Percentiles rank a stretch among this genome's conserved stretches.
Evolutionary conservation across 2,888 invertebrate genomes (phyloP).

Genomic region (Agrotis clavis): DNA sequence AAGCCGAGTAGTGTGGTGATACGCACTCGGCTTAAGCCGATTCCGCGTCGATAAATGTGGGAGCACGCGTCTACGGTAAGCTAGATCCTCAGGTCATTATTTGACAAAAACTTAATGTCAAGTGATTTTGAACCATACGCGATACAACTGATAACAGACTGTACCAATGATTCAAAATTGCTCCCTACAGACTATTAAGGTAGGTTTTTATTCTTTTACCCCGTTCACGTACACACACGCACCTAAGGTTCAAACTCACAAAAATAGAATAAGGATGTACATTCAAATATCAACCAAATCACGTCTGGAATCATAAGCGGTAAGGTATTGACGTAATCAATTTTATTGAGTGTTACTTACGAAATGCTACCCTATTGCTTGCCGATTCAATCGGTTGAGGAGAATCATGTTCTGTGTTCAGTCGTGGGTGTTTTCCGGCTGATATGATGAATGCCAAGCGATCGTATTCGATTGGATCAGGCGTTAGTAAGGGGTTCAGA

Average conservation of each 20-base stretch:
- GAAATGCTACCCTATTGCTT: slow-evolving; percentile 25
- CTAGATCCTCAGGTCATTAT: too few species aligned
- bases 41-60: too few species aligned
- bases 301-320: not conserved
- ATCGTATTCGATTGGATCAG: slow-evolving; percentile 38
- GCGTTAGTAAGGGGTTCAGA: slow-evolving; percentile 14
- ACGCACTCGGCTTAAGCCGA: too few species aligned
- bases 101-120: too few species aligned
- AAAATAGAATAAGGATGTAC: not conserved
- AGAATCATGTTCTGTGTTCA: slow-evolving; percentile 43
- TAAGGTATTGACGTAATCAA: slow-evolving; percentile 27
- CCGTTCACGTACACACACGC: too few species aligned
- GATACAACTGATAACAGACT: too few species aligned
- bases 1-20: too few species aligned
- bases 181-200: too few species aligned
- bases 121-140: too few species aligned
- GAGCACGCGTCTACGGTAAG: too few species aligned
- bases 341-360: slow-evolving; percentile 16
- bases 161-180: too few species aligned
- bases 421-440: slow-evolving; percentile 45
- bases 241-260: not conserved
- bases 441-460: slow-evolving; percentile 49
- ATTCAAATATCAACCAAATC: slow-evolving; percentile 9
- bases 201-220: too few species aligned
- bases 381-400: slow-evolving; percentile 7